A percentile compares a stretch with the other conserved stretches of the same genome.
Evolutionary conservation across 2,113 vertebrate species (phyloP).

Genomic region (Pogonocichla stellata): DNA sequence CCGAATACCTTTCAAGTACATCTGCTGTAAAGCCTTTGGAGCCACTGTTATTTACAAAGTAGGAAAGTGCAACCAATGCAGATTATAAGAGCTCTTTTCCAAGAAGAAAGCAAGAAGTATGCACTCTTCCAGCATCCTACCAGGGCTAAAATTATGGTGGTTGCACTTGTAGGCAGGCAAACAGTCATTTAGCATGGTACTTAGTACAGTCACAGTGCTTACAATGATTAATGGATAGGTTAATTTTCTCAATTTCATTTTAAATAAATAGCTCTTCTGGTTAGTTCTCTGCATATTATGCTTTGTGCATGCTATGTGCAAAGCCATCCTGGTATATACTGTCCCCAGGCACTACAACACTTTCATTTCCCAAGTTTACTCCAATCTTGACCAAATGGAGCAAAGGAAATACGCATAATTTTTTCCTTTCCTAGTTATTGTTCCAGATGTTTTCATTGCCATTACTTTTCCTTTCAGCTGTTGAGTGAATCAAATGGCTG

Average conservation of each 20-base stretch:
- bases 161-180: neutral
- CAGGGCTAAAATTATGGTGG: constrained; percentile 14
- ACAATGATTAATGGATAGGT: neutral
- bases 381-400: neutral
- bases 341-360: neutral
- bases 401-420: neutral
- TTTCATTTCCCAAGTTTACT: neutral
- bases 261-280: neutral
- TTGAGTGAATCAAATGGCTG: neutral
- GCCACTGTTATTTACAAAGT: neutral
- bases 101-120: constrained; percentile 1
- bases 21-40: neutral
- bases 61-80: neutral
- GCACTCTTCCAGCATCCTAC: neutral
- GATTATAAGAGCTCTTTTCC: neutral
- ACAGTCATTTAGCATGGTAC: neutral
- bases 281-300: neutral
- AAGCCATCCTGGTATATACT: neutral
- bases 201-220: neutral
- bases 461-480: neutral
- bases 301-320: neutral
- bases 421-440: neutral
- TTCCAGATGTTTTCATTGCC: neutral
- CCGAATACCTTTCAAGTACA: neutral
- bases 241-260: neutral